Evolutionary conservation across 2,888 invertebrate genomes (phyloP).

Genomic region (Gryllus longicercus): DNA sequence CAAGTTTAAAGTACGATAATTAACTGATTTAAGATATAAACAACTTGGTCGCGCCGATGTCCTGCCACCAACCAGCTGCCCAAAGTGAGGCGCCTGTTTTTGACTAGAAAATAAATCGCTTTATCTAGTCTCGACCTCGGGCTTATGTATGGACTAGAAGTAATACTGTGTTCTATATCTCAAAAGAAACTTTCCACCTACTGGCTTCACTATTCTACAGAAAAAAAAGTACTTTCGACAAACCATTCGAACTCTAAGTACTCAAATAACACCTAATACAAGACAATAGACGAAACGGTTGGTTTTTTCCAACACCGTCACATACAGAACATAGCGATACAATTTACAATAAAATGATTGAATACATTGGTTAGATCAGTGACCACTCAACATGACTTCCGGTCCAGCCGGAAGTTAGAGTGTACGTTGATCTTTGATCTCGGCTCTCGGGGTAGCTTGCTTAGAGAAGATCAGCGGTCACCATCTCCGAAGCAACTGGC

Average conservation of each 20-base stretch:
- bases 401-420: neutral
- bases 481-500: too few relatives aligned
- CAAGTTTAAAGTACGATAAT: too few relatives aligned
- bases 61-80: too few relatives aligned
- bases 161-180: neutral
- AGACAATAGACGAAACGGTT: neutral
- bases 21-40: too few relatives aligned
- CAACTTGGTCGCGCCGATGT: too few relatives aligned
- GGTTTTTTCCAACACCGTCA: neutral
- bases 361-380: neutral
- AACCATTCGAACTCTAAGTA: too few relatives aligned
- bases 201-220: neutral
- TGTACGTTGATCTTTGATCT: neutral
- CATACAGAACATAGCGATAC: slow-evolving; percentile 6
- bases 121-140: neutral
- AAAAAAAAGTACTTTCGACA: neutral
- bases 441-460: neutral
- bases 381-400: neutral
- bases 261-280: neutral
- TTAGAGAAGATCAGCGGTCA: too few relatives aligned
- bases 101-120: neutral
- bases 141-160: neutral
- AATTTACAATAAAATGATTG: neutral
- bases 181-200: neutral
- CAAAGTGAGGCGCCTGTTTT: neutral